Conservation (phyloP, 1,140 invertebrate species). For the Psix sp. region DNA sequence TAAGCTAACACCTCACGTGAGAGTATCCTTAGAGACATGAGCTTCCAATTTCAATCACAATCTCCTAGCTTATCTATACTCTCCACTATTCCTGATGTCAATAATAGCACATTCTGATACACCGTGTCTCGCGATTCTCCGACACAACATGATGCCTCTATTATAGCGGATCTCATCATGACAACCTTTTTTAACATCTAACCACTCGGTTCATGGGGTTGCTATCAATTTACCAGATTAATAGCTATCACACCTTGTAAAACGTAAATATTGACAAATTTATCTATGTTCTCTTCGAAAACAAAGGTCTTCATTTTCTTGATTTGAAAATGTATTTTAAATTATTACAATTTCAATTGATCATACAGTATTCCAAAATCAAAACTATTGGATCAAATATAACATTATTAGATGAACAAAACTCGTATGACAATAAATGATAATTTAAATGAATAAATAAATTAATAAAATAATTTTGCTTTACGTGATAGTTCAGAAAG, state of each 20-base stretch:
- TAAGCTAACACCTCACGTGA: conserved; percentile 14
- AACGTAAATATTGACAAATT: conserved; percentile 47
- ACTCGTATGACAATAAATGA: no score
- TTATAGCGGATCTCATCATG: conserved; percentile 21
- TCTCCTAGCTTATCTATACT: conserved; percentile 40
- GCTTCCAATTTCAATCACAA: conserved; percentile 47
- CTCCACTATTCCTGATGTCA: conserved; percentile 34
- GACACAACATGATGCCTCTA: conserved; percentile 29
- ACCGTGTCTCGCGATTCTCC: conserved; percentile 34
- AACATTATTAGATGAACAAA: no score
- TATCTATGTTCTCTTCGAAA: conserved; percentile 25
- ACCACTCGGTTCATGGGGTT: conserved; percentile 18
- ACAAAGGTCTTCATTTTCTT: background rate
- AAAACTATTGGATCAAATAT: no score
- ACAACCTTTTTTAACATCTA: conserved; percentile 42
- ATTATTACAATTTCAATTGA: no score
- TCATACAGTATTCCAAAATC: no score
- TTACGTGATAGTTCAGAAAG: conserved; percentile 61
- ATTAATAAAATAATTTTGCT: conserved; percentile 44
- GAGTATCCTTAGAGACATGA: conserved; percentile 41
- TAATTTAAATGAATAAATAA: no score
- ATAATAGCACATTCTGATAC: conserved; percentile 41
- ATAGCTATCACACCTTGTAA: conserved; percentile 28
- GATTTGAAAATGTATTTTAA: background rate
- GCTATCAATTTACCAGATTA: conserved; percentile 32